These are phyloP conservation scores for Alviniconcha strummeri DNA, from an alignment of 2,888 invertebrate species.

Conservation along the genomic window DNA sequence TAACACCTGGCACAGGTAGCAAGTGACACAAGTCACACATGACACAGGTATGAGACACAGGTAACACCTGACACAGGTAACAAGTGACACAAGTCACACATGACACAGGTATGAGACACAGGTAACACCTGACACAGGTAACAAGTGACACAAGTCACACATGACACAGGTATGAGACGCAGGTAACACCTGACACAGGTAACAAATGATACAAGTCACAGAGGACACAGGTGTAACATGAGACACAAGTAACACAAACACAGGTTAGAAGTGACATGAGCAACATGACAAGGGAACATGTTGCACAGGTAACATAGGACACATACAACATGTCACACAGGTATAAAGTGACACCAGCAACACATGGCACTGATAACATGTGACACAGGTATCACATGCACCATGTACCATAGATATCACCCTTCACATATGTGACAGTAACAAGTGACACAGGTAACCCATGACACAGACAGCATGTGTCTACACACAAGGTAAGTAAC, in stretches of 20 bases:
- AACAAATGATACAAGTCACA: too few relatives aligned
- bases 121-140: slow-evolving; percentile 83
- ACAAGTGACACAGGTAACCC: too few relatives aligned
- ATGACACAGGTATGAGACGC: background rate
- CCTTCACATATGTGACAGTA: too few relatives aligned
- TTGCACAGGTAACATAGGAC: slow-evolving; percentile 68
- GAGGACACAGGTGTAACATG: too few relatives aligned
- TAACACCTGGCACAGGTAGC: slow-evolving; percentile 82
- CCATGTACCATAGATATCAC: too few relatives aligned
- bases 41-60: slow-evolving; percentile 78
- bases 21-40: background rate
- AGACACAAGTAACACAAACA: too few relatives aligned
- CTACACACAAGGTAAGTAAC: background rate
- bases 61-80: slow-evolving; percentile 83
- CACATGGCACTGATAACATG: too few relatives aligned
- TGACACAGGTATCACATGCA: too few relatives aligned
- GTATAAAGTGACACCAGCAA: background rate
- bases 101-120: background rate
- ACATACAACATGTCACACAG: background rate
- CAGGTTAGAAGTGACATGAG: too few relatives aligned
- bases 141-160: background rate
- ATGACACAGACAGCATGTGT: too few relatives aligned
- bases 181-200: background rate
- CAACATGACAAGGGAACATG: slow-evolving; percentile 85
- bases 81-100: background rate